Conservation (phyloP, 2,113 vertebrate genomes). For the Charina bottae region DNA sequence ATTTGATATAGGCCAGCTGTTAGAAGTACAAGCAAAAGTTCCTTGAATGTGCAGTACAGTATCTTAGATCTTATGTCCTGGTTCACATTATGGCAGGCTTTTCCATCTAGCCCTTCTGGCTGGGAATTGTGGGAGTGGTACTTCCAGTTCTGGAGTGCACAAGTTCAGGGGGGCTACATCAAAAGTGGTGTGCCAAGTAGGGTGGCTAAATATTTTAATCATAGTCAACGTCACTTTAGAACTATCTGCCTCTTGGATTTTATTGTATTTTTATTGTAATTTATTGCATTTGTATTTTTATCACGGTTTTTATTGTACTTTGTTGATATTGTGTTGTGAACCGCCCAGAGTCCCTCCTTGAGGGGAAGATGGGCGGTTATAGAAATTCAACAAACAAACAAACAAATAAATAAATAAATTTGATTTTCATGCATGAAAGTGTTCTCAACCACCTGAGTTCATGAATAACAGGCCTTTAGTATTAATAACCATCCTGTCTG, state of each 20-base stretch:
- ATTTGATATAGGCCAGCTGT: neutral
- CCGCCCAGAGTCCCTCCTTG: too few relatives aligned
- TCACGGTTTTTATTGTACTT: too few relatives aligned
- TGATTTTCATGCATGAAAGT: neutral
- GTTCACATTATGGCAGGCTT: neutral
- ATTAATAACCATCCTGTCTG: neutral
- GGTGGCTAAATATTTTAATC: too few relatives aligned
- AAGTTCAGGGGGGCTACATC: neutral
- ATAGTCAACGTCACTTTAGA: too few relatives aligned
- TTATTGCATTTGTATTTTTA: too few relatives aligned
- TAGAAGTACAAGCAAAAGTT: neutral
- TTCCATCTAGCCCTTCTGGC: neutral
- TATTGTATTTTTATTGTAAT: too few relatives aligned
- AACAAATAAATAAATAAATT: neutral
- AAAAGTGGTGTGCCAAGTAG: neutral
- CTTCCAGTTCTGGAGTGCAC: neutral
- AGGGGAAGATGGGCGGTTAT: too few relatives aligned
- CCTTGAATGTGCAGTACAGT: neutral
- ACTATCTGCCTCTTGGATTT: too few relatives aligned
- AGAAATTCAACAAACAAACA: too few relatives aligned
- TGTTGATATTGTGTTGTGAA: too few relatives aligned
- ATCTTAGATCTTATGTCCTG: neutral
- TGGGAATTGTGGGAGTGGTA: neutral
- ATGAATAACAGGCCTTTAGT: neutral
- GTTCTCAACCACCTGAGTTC: neutral